Percentiles rank a stretch among this genome's conserved stretches.
Evolutionary conservation across 2,113 vertebrate species (phyloP).

Genomic region (Lota lota): DNA sequence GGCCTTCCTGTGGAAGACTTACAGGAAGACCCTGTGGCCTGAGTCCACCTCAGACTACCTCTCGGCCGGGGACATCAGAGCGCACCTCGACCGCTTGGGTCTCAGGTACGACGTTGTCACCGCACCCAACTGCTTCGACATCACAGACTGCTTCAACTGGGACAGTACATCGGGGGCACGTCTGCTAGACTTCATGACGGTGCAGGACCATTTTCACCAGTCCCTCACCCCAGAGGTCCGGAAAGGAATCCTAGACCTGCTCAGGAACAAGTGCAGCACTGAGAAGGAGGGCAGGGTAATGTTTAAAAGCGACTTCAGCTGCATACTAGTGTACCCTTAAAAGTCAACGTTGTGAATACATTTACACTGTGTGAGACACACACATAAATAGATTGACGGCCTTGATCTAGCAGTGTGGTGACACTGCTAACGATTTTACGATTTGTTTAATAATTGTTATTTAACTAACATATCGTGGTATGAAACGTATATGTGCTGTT

Average conservation of each 20-base stretch:
- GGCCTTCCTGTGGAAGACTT: slow-evolving; percentile 62
- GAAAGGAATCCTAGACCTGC: slow-evolving; percentile 71
- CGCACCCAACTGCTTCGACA: slow-evolving; percentile 47
- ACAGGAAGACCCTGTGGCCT: slow-evolving; percentile 44
- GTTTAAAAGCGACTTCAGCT: slow-evolving; percentile 43
- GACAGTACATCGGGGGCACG: slow-evolving; percentile 32
- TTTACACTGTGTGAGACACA: no score
- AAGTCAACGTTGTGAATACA: no score
- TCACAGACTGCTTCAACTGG: slow-evolving; percentile 57
- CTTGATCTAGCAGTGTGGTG: no score
- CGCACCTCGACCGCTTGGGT: slow-evolving; percentile 42
- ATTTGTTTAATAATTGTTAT: no score
- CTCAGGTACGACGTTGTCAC: slow-evolving; percentile 57
- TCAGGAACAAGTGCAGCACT: slow-evolving; percentile 77
- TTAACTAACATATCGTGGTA: no score
- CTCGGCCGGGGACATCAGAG: slow-evolving; percentile 48
- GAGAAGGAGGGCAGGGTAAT: slow-evolving; percentile 75
- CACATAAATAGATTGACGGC: no score
- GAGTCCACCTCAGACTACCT: slow-evolving; percentile 38
- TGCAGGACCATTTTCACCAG: slow-evolving; percentile 46
- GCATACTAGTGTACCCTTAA: slow-evolving; percentile 25
- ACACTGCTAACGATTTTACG: no score
- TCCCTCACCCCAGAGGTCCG: slow-evolving; percentile 75
- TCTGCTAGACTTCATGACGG: slow-evolving; percentile 61
- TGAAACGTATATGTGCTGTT: no score